Evolutionary conservation across 2,113 vertebrate genomes (phyloP).

Genomic region (Coryphaenoides rupestris): DNA sequence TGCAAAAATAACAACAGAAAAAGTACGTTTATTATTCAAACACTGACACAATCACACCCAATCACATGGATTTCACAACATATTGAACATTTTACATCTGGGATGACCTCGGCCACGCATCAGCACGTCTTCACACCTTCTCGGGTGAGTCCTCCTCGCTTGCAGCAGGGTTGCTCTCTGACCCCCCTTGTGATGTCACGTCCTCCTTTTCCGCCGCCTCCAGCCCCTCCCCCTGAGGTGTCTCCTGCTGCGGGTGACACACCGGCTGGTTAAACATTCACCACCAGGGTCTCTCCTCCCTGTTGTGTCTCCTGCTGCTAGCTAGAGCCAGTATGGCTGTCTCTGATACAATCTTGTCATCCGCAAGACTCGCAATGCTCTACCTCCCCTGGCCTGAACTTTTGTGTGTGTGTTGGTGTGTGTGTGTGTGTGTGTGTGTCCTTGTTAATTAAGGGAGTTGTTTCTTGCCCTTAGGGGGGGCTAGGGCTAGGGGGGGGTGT

Average conservation of each 20-base stretch:
- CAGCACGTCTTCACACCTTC: not conserved
- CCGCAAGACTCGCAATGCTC: not conserved
- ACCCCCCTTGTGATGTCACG: not conserved
- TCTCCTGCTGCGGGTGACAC: constrained; percentile 5
- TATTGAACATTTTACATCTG: no score
- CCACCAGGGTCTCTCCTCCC: not conserved
- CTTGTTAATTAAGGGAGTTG: no score
- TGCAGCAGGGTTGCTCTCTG: constrained; percentile 2
- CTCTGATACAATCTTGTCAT: not conserved
- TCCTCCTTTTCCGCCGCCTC: not conserved
- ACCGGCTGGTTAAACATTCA: constrained; percentile 23
- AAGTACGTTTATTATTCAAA: no score
- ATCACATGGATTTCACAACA: no score
- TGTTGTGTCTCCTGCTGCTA: not conserved
- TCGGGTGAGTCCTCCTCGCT: not conserved
- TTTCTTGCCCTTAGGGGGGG: no score
- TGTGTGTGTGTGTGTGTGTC: no score
- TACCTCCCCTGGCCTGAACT: constrained; percentile 9
- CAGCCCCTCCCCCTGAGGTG: not conserved
- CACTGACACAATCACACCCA: no score
- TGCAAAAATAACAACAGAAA: no score
- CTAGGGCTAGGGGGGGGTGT: no score
- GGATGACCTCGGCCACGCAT: no score
- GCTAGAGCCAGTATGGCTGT: not conserved
- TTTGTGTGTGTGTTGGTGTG: no score